Conservation (phyloP, 1,140 invertebrate genomes). For the Drosophila ohnishii region DNA sequence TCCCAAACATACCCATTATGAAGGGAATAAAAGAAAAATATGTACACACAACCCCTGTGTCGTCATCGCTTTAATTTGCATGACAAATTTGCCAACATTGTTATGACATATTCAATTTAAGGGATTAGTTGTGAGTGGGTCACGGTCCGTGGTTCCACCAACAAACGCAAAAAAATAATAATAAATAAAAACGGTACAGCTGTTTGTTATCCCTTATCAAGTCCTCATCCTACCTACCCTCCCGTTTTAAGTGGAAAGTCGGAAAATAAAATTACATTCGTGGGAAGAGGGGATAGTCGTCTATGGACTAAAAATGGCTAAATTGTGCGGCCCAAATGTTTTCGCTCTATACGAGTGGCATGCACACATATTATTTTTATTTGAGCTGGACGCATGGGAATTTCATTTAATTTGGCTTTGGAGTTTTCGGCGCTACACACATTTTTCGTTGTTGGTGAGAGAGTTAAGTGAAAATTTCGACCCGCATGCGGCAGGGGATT, state of each 20-base stretch:
- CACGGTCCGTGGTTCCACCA: constrained; percentile 17
- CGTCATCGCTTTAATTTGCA: constrained; percentile 80
- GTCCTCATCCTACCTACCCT: neutral
- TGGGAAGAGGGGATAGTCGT: neutral
- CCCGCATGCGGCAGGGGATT: constrained; percentile 25
- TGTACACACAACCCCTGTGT: constrained; percentile 45
- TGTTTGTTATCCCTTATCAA: constrained; percentile 50
- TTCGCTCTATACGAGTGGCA: constrained; percentile 2
- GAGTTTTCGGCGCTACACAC: constrained; percentile 21
- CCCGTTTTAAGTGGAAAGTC: constrained; percentile 5
- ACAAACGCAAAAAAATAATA: constrained; percentile 1
- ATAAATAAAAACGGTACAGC: constrained; percentile 13
- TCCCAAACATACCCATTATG: constrained; percentile 26
- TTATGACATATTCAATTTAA: constrained; percentile 82
- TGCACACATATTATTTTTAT: constrained; percentile 27
- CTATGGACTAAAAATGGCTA: constrained; percentile 38
- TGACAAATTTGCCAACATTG: constrained; percentile 79
- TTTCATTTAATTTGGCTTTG: constrained; percentile 58
- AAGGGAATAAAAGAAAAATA: constrained; percentile 24
- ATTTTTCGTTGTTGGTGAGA: neutral
- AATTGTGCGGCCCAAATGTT: constrained; percentile 38
- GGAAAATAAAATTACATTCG: constrained; percentile 30
- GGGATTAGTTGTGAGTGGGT: constrained; percentile 68
- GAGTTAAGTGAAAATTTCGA: constrained; percentile 33
- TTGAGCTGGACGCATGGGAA: constrained; percentile 36